Conservation (phyloP, 2,888 invertebrate species). For the Orthosia gracilis region DNA sequence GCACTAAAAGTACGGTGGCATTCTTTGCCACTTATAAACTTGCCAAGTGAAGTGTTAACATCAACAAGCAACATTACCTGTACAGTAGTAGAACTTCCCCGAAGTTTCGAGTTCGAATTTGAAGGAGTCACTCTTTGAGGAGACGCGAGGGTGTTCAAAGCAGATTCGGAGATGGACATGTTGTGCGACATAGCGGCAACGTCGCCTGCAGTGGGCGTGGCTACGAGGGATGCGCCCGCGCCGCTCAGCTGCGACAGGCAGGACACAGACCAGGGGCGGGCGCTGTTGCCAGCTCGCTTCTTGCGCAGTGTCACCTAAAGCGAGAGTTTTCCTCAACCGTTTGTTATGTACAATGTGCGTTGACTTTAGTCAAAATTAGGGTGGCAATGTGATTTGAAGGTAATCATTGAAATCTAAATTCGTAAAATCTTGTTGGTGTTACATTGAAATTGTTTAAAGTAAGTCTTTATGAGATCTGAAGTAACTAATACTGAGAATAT, state of each 20-base stretch:
- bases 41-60: no score
- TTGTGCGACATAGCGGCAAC: constrained; percentile 89
- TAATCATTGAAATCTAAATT: constrained; percentile 7
- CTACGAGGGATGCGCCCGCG: constrained; percentile 84
- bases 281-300: constrained; percentile 90
- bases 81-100: constrained; percentile 88
- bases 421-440: neutral
- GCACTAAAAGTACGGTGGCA: no score
- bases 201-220: constrained; percentile 82
- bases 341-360: constrained; percentile 71
- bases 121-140: constrained; percentile 87
- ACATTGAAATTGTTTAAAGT: neutral
- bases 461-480: constrained; percentile 22
- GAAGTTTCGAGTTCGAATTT: constrained; percentile 84
- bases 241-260: constrained; percentile 94
- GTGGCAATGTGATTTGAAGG: constrained; percentile 16
- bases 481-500: neutral
- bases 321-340: constrained; percentile 62
- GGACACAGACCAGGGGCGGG: constrained; percentile 97
- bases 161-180: constrained; percentile 97
- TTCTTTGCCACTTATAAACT: neutral
- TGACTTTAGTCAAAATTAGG: constrained; percentile 32
- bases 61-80: constrained; percentile 76
- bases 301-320: constrained; percentile 92
- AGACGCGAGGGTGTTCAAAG: constrained; percentile 94